phyloP scores from a whole-genome alignment of 2,888 invertebrate species.

The Halictus ligatus region DNA sequence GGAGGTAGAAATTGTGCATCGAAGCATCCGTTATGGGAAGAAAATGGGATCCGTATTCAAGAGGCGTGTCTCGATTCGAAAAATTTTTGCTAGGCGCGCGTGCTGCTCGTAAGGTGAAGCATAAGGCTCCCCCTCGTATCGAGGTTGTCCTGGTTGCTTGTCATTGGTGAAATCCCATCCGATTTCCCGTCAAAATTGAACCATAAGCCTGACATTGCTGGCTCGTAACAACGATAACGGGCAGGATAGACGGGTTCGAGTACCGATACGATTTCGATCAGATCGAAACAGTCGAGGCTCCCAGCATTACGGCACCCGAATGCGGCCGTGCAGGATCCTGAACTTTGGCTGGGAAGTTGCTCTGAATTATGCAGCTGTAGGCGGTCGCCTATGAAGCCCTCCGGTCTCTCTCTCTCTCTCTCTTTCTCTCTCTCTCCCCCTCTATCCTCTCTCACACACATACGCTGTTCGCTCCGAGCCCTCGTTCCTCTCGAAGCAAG shows the following conservation, averaged over 20 bases:
- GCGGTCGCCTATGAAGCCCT: constrained; percentile 47
- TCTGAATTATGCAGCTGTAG: constrained; percentile 70
- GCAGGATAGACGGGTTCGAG: constrained; percentile 33
- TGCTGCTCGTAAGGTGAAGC: background rate
- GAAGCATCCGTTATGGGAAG: too few species aligned
- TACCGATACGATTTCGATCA: constrained; percentile 51
- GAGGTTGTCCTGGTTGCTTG: background rate
- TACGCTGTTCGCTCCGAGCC: background rate
- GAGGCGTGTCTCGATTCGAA: background rate
- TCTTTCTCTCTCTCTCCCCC: background rate
- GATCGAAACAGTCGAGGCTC: constrained; percentile 40
- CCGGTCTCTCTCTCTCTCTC: background rate
- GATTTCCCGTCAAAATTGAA: constrained; percentile 20
- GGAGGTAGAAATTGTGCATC: background rate
- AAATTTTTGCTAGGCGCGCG: background rate
- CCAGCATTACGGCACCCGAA: constrained; percentile 34
- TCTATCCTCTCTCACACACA: background rate
- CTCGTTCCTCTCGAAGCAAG: constrained; percentile 54
- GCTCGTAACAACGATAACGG: constrained; percentile 43
- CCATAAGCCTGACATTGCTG: constrained; percentile 17
- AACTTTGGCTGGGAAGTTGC: constrained; percentile 61
- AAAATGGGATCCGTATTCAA: background rate
- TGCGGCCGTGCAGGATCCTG: constrained; percentile 63
- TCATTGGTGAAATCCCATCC: constrained; percentile 12
- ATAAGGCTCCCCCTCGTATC: background rate